Evolutionary conservation across 2,797 vertebrate genomes (phyloP).

Genomic region (Ibycter americanus): DNA sequence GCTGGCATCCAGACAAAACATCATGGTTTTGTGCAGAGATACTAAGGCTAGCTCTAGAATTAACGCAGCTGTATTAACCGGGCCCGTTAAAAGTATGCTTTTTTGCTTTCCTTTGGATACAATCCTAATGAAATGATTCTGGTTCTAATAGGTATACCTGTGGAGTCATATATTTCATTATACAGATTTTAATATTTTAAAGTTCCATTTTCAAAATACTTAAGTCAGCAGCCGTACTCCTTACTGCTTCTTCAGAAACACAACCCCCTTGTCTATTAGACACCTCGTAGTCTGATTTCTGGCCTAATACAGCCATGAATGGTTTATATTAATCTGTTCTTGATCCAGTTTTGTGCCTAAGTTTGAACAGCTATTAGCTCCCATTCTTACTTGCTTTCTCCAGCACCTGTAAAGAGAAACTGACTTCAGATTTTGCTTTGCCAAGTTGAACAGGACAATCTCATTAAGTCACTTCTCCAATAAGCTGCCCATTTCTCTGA

Average conservation of each 20-base stretch:
- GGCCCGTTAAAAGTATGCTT: neutral
- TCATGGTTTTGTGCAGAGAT: neutral
- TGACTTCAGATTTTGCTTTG: neutral
- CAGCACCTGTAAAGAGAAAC: neutral
- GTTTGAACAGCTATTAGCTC: neutral
- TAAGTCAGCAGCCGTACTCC: neutral
- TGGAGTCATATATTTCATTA: neutral
- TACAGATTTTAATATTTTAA: neutral
- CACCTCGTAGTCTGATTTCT: neutral
- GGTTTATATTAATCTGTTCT: neutral
- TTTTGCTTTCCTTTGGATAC: neutral
- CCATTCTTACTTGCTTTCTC: neutral
- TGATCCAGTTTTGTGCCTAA: neutral
- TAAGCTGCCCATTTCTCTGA: neutral
- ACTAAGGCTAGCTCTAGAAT: neutral
- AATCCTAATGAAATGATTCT: neutral
- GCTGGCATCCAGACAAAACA: neutral
- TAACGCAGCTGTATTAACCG: neutral
- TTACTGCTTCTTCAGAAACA: neutral
- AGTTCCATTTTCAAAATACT: neutral
- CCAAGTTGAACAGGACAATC: neutral
- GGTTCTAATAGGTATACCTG: neutral
- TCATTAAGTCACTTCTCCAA: neutral
- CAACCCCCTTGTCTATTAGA: neutral
- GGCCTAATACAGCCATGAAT: neutral